These are phyloP conservation scores for Arizona elegans DNA, from an alignment of 2,113 vertebrate species.

Conservation along the genomic window DNA sequence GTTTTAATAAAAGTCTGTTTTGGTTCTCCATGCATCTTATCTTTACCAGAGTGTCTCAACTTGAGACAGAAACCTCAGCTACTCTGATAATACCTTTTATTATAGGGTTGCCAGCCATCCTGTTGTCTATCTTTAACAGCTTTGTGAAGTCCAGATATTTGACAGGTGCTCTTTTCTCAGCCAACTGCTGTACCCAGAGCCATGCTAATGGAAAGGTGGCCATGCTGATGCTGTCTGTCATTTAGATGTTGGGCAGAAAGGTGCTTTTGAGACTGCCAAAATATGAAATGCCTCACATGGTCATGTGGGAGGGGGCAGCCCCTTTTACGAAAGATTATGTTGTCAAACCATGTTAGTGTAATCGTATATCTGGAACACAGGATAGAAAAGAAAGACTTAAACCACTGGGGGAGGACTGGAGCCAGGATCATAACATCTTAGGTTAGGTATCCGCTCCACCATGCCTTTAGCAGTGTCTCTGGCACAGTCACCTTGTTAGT, in stretches of 20 bases:
- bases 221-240: not conserved
- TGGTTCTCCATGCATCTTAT: not conserved
- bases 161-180: not conserved
- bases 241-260: not conserved
- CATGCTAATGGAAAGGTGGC: not conserved
- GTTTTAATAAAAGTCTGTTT: not conserved
- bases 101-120: not conserved
- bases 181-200: not conserved
- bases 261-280: not conserved
- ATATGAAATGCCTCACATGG: not conserved
- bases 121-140: not conserved
- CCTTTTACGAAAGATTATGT: not conserved
- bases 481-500: slow-evolving; percentile 13
- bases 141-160: not conserved
- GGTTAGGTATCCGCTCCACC: not conserved
- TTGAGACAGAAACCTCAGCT: not conserved
- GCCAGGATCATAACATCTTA: slow-evolving; percentile 10
- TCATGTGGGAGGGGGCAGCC: not conserved
- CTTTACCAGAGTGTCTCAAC: not conserved
- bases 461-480: slow-evolving; percentile 8
- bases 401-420: not conserved
- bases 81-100: not conserved
- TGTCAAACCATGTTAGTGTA: not conserved
- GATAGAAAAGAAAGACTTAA: not conserved
- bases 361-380: not conserved